phyloP scores from a whole-genome alignment of 2,113 vertebrate species.

The Sisor rabdophorus region DNA sequence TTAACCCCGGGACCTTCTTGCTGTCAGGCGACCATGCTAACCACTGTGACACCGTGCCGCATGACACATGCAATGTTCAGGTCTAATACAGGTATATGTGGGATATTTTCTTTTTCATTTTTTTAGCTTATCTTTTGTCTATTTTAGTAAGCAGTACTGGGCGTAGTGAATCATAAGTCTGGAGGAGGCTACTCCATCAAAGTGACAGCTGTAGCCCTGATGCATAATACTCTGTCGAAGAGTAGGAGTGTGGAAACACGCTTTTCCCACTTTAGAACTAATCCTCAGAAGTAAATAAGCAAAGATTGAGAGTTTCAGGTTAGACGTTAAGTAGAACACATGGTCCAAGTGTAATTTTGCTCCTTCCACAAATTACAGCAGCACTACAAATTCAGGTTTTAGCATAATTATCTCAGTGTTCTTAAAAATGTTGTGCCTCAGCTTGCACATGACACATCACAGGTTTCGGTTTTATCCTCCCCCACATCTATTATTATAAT shows the following conservation, averaged over 20 bases:
- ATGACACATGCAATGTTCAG: neutral
- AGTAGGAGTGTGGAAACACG: slow-evolving; percentile 27
- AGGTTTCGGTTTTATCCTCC: slow-evolving; percentile 16
- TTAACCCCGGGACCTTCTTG: too few species aligned
- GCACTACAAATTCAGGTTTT: slow-evolving; percentile 18
- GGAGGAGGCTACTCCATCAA: slow-evolving; percentile 10
- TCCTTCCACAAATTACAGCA: slow-evolving; percentile 2
- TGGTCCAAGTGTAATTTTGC: slow-evolving; percentile 22
- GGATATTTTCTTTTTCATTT: neutral
- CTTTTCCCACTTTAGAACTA: slow-evolving; percentile 14
- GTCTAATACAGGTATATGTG: neutral
- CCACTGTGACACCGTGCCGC: too few species aligned
- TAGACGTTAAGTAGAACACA: neutral
- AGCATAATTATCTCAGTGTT: neutral
- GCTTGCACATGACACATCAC: slow-evolving; percentile 13
- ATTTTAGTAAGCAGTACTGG: slow-evolving; percentile 16
- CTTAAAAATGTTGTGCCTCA: neutral
- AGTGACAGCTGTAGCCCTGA: slow-evolving; percentile 9
- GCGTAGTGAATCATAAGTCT: slow-evolving; percentile 21
- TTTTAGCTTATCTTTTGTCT: neutral
- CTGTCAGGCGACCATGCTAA: too few species aligned
- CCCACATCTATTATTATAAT: slow-evolving; percentile 2
- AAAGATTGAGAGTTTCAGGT: neutral
- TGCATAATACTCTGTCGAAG: slow-evolving; percentile 16
- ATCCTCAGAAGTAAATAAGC: neutral